Conservation (phyloP, 2,888 invertebrate genomes). For the Acleris laterana region DNA sequence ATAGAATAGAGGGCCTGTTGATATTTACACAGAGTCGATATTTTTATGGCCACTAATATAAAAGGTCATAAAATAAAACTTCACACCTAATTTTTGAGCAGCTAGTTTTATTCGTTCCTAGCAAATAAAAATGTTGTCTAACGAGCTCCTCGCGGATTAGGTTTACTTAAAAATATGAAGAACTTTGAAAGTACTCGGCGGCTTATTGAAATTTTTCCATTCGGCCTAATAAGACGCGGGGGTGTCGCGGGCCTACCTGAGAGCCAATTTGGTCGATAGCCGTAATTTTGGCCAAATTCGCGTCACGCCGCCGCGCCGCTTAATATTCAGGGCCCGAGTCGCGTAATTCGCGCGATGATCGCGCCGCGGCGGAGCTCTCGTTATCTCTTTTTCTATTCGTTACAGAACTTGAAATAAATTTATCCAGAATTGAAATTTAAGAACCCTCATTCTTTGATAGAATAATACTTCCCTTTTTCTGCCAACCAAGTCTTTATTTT, state of each 20-base stretch:
- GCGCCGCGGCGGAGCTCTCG: slow-evolving; percentile 64
- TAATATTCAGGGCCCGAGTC: slow-evolving; percentile 71
- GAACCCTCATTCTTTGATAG: slow-evolving; percentile 49
- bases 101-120: no score
- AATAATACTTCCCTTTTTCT: slow-evolving; percentile 30
- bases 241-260: slow-evolving; percentile 17
- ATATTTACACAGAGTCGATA: no score
- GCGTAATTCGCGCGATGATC: slow-evolving; percentile 76
- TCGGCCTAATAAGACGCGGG: slow-evolving; percentile 20
- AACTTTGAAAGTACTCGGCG: background rate
- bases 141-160: background rate
- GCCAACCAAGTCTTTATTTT: slow-evolving; percentile 3
- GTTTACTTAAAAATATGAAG: slow-evolving; percentile 12
- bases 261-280: slow-evolving; percentile 66
- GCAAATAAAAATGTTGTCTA: no score
- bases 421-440: slow-evolving; percentile 63
- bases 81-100: no score
- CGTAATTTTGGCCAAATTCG: slow-evolving; percentile 70
- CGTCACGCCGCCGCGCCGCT: slow-evolving; percentile 57
- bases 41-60: no score
- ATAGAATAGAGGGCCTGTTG: no score
- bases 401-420: slow-evolving; percentile 62
- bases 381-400: slow-evolving; percentile 72
- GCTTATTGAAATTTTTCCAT: slow-evolving; percentile 24
- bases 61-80: no score